phyloP scores from a whole-genome alignment of 2,888 invertebrate species.

The Acleris holmiana region DNA sequence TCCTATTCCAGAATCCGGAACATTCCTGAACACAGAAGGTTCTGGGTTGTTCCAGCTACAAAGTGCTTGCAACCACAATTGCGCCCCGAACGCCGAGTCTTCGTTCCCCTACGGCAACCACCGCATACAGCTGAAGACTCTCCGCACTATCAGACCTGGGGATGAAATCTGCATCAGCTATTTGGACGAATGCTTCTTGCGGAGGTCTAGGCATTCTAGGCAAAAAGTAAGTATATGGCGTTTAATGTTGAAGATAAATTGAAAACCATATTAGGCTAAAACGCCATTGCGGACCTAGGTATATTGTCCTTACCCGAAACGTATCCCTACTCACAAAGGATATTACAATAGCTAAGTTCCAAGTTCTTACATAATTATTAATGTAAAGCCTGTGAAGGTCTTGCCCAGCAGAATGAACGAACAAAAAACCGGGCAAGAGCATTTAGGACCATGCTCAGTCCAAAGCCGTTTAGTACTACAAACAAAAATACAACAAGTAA shows the following conservation, averaged over 20 bases:
- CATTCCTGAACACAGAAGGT: conserved; percentile 96
- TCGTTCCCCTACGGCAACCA: conserved; percentile 93
- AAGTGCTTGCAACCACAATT: conserved; percentile 96
- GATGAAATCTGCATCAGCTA: conserved; percentile 97
- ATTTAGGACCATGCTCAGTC: no score
- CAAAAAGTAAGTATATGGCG: conserved; percentile 85
- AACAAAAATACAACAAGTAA: no score
- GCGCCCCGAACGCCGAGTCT: conserved; percentile 93
- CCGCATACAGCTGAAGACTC: conserved; percentile 88
- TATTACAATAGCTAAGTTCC: no score
- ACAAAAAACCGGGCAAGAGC: no score
- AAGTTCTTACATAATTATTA: no score
- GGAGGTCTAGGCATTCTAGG: conserved; percentile 93
- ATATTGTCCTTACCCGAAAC: no score
- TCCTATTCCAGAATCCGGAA: conserved; percentile 83
- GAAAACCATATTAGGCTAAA: no score
- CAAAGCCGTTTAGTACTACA: no score
- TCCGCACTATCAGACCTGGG: conserved; percentile 88
- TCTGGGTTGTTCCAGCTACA: conserved; percentile 94
- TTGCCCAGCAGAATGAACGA: no score
- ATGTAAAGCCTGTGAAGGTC: no score
- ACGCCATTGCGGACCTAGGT: no score
- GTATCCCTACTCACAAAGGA: no score
- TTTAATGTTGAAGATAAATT: not conserved
- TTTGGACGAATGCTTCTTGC: conserved; percentile 92